These are phyloP conservation scores for Mayetiola destructor DNA, from an alignment of 2,888 invertebrate species.

Conservation along the genomic window DNA sequence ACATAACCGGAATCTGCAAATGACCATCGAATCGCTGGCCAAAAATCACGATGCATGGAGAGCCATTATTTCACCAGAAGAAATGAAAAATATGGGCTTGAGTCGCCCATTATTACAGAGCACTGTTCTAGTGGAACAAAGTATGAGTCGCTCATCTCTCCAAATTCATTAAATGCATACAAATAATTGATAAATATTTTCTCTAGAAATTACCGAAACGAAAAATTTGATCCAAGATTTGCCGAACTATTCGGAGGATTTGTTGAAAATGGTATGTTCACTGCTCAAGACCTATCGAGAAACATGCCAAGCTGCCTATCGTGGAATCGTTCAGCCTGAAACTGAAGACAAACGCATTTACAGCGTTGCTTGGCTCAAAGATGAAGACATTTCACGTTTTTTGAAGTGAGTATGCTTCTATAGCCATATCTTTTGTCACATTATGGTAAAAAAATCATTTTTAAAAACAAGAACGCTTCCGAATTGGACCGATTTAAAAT, in stretches of 20 bases:
- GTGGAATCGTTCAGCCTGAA: slow-evolving; percentile 61
- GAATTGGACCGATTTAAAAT: slow-evolving; percentile 57
- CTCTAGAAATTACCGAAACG: slow-evolving; percentile 39
- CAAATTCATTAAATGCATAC: not conserved
- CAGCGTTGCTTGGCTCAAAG: slow-evolving; percentile 80
- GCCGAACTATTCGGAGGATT: slow-evolving; percentile 59
- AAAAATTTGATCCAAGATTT: slow-evolving; percentile 52
- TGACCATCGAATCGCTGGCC: slow-evolving; percentile 51
- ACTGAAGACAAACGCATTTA: slow-evolving; percentile 64
- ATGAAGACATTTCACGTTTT: slow-evolving; percentile 87
- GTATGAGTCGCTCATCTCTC: too few relatives aligned
- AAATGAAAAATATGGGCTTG: slow-evolving; percentile 45
- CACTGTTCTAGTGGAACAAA: slow-evolving; percentile 54
- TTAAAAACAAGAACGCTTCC: slow-evolving; percentile 59
- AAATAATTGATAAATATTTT: too few relatives aligned
- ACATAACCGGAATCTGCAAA: slow-evolving; percentile 39
- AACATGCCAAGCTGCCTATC: slow-evolving; percentile 57
- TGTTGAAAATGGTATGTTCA: slow-evolving; percentile 55
- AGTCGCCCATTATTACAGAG: slow-evolving; percentile 54
- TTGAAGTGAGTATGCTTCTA: slow-evolving; percentile 48
- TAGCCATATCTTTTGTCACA: not conserved
- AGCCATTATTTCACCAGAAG: slow-evolving; percentile 53
- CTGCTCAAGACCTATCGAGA: slow-evolving; percentile 57
- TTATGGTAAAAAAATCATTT: not conserved
- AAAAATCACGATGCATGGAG: slow-evolving; percentile 68